phyloP scores from a whole-genome alignment of 2,888 invertebrate genomes.

The Xestia rhomboidea region DNA sequence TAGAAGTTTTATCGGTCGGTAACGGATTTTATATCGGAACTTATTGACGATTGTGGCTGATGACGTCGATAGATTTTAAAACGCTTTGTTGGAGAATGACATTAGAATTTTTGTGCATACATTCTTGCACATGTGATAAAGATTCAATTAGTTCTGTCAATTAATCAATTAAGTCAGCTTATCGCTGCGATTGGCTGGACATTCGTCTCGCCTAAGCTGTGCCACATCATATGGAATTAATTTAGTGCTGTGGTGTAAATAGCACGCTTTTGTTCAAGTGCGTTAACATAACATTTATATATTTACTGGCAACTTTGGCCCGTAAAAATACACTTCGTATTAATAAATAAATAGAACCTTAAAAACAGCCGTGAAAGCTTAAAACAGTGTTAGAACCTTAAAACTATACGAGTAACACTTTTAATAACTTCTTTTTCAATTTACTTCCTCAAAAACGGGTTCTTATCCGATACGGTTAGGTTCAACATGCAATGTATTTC shows the following conservation, averaged over 20 bases:
- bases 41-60: neutral
- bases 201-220: too few species aligned
- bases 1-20: neutral
- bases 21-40: slow-evolving; percentile 4
- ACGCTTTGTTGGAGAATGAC: neutral
- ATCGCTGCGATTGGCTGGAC: too few species aligned
- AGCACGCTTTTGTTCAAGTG: neutral
- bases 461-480: too few species aligned
- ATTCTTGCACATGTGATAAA: neutral
- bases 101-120: neutral
- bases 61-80: too few species aligned
- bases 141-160: too few species aligned
- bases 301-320: neutral
- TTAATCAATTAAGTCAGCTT: too few species aligned
- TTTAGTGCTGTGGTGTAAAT: neutral
- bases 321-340: neutral
- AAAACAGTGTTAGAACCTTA: too few species aligned
- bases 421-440: neutral
- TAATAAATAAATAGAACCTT: neutral
- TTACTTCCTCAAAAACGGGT: too few species aligned
- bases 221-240: too few species aligned
- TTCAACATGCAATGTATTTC: too few species aligned
- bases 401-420: neutral
- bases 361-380: too few species aligned
- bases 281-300: neutral